Conservation (phyloP, 2,797 vertebrate species). For the Pampus argenteus region DNA sequence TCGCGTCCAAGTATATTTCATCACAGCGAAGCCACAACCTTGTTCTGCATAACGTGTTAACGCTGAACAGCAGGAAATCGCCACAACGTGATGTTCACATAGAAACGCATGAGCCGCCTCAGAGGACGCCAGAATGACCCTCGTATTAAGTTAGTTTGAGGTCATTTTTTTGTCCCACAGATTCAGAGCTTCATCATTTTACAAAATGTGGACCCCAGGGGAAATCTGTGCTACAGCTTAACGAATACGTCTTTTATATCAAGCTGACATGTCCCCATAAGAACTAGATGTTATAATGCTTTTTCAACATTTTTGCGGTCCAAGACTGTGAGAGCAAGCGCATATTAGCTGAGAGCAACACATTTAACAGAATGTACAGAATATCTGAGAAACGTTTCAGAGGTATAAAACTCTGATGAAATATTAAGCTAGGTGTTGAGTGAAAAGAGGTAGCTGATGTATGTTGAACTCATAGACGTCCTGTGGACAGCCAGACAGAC, state of each 20-base stretch:
- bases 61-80: conserved; percentile 90
- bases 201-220: conserved; percentile 23
- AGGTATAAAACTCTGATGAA: conserved; percentile 22
- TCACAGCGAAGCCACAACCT: conserved; percentile 84
- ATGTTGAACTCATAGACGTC: conserved; percentile 48
- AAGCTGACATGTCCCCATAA: conserved; percentile 34
- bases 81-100: conserved; percentile 85
- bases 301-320: conserved; percentile 35
- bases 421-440: conserved; percentile 55
- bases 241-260: conserved; percentile 38
- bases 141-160: conserved; percentile 27
- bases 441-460: conserved; percentile 56
- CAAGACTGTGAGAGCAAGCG: conserved; percentile 17
- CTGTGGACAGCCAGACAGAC: conserved; percentile 57
- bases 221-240: conserved; percentile 39
- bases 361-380: conserved; percentile 10
- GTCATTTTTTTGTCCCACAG: conserved; percentile 41
- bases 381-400: conserved; percentile 25
- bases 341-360: conserved; percentile 17
- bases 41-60: conserved; percentile 82
- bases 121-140: conserved; percentile 38
- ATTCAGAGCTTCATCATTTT: conserved; percentile 39
- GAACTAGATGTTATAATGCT: conserved; percentile 14
- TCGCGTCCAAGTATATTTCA: conserved; percentile 85
- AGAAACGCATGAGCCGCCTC: conserved; percentile 79